Percentiles rank a stretch among this genome's conserved stretches.
Evolutionary conservation across 1,140 invertebrate genomes (phyloP).

Genomic region (Cepaea nemoralis): DNA sequence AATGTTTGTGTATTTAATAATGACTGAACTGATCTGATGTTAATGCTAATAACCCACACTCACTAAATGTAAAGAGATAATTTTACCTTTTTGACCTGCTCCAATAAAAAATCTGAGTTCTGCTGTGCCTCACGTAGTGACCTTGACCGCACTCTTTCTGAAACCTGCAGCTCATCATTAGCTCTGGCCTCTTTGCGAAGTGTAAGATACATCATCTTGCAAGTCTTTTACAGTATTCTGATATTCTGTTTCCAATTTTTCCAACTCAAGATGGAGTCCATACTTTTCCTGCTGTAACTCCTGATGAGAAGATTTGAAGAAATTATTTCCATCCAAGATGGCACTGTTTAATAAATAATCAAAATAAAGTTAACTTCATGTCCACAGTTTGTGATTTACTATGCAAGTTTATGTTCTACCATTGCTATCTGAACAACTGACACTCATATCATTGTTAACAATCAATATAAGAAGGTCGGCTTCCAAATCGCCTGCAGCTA

Average conservation of each 20-base stretch:
- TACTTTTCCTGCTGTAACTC: conserved; percentile 35
- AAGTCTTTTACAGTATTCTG: conserved; percentile 40
- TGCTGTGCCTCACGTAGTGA: conserved; percentile 24
- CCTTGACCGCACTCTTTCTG: conserved; percentile 26
- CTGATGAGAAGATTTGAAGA: background rate
- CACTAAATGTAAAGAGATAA: too few relatives aligned
- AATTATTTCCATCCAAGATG: too few relatives aligned
- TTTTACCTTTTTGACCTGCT: conserved; percentile 34
- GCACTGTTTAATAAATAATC: too few relatives aligned
- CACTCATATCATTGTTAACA: too few relatives aligned
- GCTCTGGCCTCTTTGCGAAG: conserved; percentile 25
- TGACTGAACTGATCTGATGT: too few relatives aligned
- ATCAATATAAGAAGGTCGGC: too few relatives aligned
- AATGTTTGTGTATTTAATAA: background rate
- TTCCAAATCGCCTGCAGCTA: too few relatives aligned
- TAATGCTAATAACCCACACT: too few relatives aligned
- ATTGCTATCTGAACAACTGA: too few relatives aligned
- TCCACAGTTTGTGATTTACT: too few relatives aligned
- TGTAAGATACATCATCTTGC: conserved; percentile 27
- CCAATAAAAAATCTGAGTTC: conserved; percentile 26
- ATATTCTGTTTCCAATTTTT: conserved; percentile 32
- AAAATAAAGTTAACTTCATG: too few relatives aligned
- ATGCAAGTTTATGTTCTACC: too few relatives aligned
- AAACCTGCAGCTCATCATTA: background rate
- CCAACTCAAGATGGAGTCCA: conserved; percentile 34